These are phyloP conservation scores for Polydrusus tereticollis DNA, from an alignment of 2,888 invertebrate genomes.

Conservation along the genomic window DNA sequence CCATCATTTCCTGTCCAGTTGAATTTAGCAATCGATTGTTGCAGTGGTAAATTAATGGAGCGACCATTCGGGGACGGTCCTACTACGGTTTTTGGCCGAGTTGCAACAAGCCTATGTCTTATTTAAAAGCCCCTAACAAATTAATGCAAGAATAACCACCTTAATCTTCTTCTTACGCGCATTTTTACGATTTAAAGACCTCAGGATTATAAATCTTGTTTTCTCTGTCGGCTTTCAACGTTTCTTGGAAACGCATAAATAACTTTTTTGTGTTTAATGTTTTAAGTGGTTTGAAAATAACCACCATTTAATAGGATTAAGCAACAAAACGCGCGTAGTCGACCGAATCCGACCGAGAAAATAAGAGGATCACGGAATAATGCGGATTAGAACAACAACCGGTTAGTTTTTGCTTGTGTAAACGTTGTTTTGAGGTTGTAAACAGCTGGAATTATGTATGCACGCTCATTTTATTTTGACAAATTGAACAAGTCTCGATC, in stretches of 20 bases:
- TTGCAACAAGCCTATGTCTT: no score
- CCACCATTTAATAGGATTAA: constrained; percentile 31
- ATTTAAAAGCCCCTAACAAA: no score
- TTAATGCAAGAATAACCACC: neutral
- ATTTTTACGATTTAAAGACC: constrained; percentile 3
- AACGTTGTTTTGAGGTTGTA: neutral
- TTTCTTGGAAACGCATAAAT: constrained; percentile 17
- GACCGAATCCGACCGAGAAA: constrained; percentile 9
- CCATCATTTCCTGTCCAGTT: no score
- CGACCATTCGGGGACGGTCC: no score
- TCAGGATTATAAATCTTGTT: constrained; percentile 9
- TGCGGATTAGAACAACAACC: constrained; percentile 8
- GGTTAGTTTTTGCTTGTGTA: neutral
- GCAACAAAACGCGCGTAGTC: constrained; percentile 20
- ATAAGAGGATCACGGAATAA: constrained; percentile 29
- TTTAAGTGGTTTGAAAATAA: constrained; percentile 35
- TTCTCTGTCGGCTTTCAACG: constrained; percentile 16
- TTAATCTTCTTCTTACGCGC: neutral
- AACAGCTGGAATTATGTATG: neutral
- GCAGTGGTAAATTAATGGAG: no score
- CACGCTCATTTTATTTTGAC: neutral
- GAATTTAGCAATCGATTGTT: no score
- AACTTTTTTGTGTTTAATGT: constrained; percentile 22
- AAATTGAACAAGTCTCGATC: neutral
- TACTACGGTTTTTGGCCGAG: no score